These are phyloP conservation scores for Echinometra lucunter DNA, from an alignment of 53 echinoderm and acorn worm genomes.

Conservation along the genomic window DNA sequence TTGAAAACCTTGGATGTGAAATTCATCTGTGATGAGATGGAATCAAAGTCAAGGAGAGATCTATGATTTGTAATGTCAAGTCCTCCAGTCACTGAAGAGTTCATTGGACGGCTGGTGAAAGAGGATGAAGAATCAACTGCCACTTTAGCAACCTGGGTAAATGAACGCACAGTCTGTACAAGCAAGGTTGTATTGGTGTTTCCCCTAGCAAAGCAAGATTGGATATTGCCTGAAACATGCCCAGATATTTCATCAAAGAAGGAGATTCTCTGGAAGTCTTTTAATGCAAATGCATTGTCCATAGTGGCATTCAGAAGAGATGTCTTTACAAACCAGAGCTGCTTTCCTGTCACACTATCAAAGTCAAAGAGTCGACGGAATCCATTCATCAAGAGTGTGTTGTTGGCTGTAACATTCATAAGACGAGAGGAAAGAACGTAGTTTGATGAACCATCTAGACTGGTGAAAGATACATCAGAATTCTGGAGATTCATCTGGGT, in stretches of 20 bases:
- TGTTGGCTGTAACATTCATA: conserved; percentile 82
- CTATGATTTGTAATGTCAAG: conserved; percentile 72
- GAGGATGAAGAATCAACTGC: conserved; percentile 35
- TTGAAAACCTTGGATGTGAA: conserved; percentile 60
- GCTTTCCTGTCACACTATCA: conserved; percentile 80
- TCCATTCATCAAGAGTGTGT: conserved; percentile 76
- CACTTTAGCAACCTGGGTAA: conserved; percentile 2
- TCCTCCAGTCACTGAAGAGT: conserved; percentile 70
- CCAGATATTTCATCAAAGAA: conserved; percentile 72
- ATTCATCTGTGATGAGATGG: conserved; percentile 71
- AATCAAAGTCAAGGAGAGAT: conserved; percentile 71
- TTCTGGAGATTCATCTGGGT: conserved; percentile 51
- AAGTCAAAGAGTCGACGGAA: conserved; percentile 78
- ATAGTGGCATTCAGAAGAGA: conserved; percentile 54
- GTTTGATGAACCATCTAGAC: conserved; percentile 65
- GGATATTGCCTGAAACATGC: conserved; percentile 70
- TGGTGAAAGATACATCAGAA: conserved; percentile 62
- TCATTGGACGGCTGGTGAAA: conserved; percentile 69
- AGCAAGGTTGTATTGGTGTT: conserved; percentile 64
- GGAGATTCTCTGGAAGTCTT: conserved; percentile 69
- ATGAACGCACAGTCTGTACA: conserved; percentile 27
- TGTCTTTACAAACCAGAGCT: conserved; percentile 71
- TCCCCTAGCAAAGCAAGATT: conserved; percentile 67
- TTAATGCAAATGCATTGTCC: conserved; percentile 63
- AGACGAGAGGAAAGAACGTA: conserved; percentile 67